Conservation (phyloP, 35 echinoderm and acorn worm genomes). For the Apostichopus japonicus region DNA sequence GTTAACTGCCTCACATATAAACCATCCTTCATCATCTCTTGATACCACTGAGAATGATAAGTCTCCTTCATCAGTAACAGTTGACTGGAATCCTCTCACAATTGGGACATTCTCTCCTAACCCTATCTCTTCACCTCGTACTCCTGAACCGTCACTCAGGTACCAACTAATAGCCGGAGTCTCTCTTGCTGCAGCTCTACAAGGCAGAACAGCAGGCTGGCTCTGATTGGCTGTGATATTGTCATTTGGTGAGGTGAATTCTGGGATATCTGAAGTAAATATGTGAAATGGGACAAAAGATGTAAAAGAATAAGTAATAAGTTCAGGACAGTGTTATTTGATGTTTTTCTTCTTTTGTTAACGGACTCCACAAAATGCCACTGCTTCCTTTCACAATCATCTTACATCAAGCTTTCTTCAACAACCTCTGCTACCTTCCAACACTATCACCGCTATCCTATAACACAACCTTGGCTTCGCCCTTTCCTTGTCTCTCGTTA, state of each 20-base stretch:
- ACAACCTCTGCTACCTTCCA: too few species aligned
- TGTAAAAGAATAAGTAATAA: too few species aligned
- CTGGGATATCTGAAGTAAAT: slow-evolving; percentile 69
- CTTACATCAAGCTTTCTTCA: too few species aligned
- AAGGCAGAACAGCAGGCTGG: slow-evolving; percentile 65
- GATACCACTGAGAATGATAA: slow-evolving; percentile 59
- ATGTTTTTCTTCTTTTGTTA: too few species aligned
- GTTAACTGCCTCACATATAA: slow-evolving; percentile 80
- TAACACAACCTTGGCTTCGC: too few species aligned
- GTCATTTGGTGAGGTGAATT: slow-evolving; percentile 51
- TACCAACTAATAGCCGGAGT: slow-evolving; percentile 79
- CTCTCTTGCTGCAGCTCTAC: slow-evolving; percentile 72
- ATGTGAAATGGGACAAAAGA: background rate
- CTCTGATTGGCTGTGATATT: slow-evolving; percentile 86
- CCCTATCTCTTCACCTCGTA: slow-evolving; percentile 53
- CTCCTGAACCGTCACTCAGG: slow-evolving; percentile 51
- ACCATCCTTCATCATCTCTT: slow-evolving; percentile 75
- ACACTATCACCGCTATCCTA: too few species aligned
- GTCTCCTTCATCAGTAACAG: slow-evolving; percentile 60
- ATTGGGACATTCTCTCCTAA: slow-evolving; percentile 30
- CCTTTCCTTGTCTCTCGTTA: too few species aligned
- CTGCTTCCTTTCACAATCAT: too few species aligned
- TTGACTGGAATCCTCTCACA: slow-evolving; percentile 44
- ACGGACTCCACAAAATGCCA: too few species aligned
- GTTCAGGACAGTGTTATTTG: too few species aligned